Base-by-base conservation (phyloP, 2,888 invertebrate species). In the Augochlorella aurata region DNA sequence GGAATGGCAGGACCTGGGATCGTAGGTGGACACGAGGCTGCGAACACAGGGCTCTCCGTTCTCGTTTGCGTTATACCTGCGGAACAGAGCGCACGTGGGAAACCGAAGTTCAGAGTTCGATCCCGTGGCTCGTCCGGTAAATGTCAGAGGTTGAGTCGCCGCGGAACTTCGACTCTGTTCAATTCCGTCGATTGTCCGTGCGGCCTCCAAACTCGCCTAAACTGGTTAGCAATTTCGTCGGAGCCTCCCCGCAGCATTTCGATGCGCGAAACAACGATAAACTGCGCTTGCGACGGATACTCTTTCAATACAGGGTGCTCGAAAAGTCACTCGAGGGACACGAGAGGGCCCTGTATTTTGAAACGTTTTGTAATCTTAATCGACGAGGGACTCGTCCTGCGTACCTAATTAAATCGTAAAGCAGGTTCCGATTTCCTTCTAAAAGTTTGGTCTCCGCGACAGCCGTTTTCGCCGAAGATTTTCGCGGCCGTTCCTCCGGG, bases 381-480 rank as follows among this genome's bases (percentile, higher is more conserved):
- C n/a, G n/a, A n/a, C n/a, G n/a, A n/a, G n/a, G n/a, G n/a, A n/a
- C n/a, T n/a, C n/a, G n/a, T n/a, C n/a, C n/a, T n/a, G n/a, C n/a
- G n/a, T n/a, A n/a, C 29, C 29, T 29, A 29, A 52, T 74, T 71
- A 70, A 68, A 72, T 82, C 69, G 66, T 44, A 67, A 73, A 75
- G 74, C 52, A 70, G 45, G n/a, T 52, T 47, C 66, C 29, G 65
- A 24, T 49, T 29, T 29, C 29, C 29, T 29, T 29, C 29, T 29
- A 29, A 24, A 47, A 78, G 68, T 24, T 38, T n/a, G 38, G 67
- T 74, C 74, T 61, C n/a, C 47, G 45, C 68, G 67, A 67, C 49
- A 75, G 50, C 74, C 70, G 12, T 67, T 75, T 72, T 71, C 21
- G 38, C 4, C 54, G 21, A 72, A 72, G 72, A 76, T 80, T 80